Percentiles rank a stretch among this genome's conserved stretches.
These are phyloP conservation scores for Myrmecophaga tridactyla DNA, from an alignment of 2,113 vertebrate genomes.

Conservation along the genomic window DNA sequence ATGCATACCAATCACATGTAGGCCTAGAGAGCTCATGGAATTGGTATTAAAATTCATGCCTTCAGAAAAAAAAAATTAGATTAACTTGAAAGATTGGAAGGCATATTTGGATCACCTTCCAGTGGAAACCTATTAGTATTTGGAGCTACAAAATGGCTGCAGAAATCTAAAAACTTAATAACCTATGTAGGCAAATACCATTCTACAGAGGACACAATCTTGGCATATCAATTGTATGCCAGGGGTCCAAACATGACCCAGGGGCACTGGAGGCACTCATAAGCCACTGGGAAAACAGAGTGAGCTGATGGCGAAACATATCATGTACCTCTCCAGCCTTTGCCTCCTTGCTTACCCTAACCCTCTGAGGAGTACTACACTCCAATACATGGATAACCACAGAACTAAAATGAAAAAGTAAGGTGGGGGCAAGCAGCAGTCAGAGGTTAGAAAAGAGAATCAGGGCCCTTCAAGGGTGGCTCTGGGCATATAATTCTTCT, in stretches of 20 bases:
- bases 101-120: slow-evolving; percentile 27
- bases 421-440: not conserved
- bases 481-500: slow-evolving; percentile 29
- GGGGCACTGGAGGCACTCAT: not conserved
- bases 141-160: slow-evolving; percentile 7
- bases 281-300: not conserved
- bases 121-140: slow-evolving; percentile 33
- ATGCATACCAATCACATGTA: slow-evolving; percentile 36
- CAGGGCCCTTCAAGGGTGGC: not conserved
- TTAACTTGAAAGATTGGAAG: not conserved
- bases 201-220: not conserved
- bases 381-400: not conserved
- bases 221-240: not conserved
- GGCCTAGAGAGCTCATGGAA: slow-evolving; percentile 23
- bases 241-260: not conserved
- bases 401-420: slow-evolving; percentile 34
- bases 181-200: not conserved
- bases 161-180: slow-evolving; percentile 48
- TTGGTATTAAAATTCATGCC: slow-evolving; percentile 46
- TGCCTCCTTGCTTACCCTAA: not conserved
- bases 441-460: not conserved
- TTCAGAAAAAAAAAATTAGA: not conserved
- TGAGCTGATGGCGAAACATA: not conserved
- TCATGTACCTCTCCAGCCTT: not conserved
- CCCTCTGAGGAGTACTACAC: not conserved